phyloP scores from a whole-genome alignment of 1,140 invertebrate species.

The Halictus rubicundus region DNA sequence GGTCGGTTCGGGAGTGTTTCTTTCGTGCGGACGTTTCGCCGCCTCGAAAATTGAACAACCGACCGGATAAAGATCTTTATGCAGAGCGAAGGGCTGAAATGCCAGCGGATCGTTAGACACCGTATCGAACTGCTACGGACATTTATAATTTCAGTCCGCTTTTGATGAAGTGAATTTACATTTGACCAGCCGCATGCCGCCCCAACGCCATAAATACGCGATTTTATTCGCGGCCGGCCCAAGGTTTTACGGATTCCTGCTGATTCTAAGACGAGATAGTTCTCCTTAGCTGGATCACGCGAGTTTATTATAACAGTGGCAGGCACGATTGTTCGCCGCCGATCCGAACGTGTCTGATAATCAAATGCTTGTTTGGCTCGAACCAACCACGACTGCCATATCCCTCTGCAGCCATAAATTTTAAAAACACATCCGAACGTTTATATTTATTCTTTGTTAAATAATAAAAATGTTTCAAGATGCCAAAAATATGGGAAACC shows the following conservation, averaged over 20 bases:
- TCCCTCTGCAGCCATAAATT: too few relatives aligned
- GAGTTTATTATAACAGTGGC: conserved; percentile 46
- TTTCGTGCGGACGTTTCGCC: conserved; percentile 22
- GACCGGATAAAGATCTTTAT: conserved; percentile 77
- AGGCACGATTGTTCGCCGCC: background rate
- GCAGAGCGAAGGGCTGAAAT: conserved; percentile 74
- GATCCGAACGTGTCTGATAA: background rate
- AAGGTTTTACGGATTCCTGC: conserved; percentile 39
- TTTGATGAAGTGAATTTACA: conserved; percentile 73
- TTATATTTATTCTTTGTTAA: too few relatives aligned
- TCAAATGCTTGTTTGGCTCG: background rate
- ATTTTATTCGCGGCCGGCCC: conserved; percentile 47
- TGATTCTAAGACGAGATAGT: conserved; percentile 49
- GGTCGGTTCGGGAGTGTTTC: background rate
- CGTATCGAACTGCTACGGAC: conserved; percentile 66
- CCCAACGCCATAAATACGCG: conserved; percentile 51
- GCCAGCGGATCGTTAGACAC: conserved; percentile 74
- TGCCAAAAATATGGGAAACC: too few relatives aligned
- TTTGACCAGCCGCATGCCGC: conserved; percentile 17
- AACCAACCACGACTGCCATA: too few relatives aligned
- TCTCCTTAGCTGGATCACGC: conserved; percentile 24
- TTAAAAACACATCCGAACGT: too few relatives aligned
- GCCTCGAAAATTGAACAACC: conserved; percentile 58
- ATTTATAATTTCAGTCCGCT: conserved; percentile 73
- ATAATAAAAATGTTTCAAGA: too few relatives aligned